Percentiles rank a stretch among this genome's conserved stretches.
These are phyloP conservation scores for Nezara viridula DNA, from an alignment of 2,888 invertebrate species.

Conservation along the genomic window DNA sequence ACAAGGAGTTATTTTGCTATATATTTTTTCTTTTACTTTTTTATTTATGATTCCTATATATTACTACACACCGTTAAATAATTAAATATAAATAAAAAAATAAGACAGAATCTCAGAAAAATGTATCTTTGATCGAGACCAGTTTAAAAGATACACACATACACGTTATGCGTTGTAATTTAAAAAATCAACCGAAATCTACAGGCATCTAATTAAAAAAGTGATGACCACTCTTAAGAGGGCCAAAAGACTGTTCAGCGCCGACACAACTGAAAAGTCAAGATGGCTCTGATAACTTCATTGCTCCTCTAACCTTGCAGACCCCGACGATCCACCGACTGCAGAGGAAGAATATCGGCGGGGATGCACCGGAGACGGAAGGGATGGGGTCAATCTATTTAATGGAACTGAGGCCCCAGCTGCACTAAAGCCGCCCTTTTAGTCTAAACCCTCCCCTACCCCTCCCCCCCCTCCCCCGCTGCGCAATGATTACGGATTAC, in stretches of 20 bases:
- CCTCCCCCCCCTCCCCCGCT: background rate
- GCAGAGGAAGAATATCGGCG: background rate
- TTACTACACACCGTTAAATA: too few relatives aligned
- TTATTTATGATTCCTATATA: too few relatives aligned
- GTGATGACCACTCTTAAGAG: too few relatives aligned
- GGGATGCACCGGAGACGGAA: background rate
- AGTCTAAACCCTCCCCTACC: background rate
- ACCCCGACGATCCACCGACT: background rate
- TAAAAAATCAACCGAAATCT: too few relatives aligned
- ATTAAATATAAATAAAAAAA: too few relatives aligned
- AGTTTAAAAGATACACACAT: too few relatives aligned
- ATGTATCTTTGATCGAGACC: too few relatives aligned
- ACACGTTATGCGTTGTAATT: too few relatives aligned
- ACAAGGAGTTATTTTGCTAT: too few relatives aligned
- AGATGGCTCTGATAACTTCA: background rate
- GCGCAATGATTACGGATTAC: constrained; percentile 20
- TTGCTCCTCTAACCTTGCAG: background rate
- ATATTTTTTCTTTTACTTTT: too few relatives aligned
- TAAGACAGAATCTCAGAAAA: too few relatives aligned
- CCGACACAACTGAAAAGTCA: background rate
- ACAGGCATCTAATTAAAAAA: too few relatives aligned
- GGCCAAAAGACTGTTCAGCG: background rate
- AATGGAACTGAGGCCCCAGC: constrained; percentile 53
- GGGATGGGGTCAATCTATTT: constrained; percentile 54
- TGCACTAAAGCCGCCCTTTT: constrained; percentile 30